Base-by-base conservation (phyloP, 1,140 invertebrate genomes). In the Papilio glaucus region DNA sequence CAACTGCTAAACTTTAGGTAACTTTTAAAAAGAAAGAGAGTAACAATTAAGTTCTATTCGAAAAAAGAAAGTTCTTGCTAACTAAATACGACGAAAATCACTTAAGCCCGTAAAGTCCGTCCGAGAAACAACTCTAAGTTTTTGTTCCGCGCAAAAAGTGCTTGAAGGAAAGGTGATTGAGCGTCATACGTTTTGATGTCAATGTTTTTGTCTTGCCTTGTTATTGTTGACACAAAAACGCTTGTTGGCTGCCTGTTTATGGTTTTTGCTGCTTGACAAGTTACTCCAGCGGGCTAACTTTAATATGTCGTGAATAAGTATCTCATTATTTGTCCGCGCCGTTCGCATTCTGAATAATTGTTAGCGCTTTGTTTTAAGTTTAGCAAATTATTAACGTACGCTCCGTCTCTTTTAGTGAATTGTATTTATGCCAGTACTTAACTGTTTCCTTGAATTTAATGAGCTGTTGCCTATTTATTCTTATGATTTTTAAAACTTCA, bases 181-280 rank as follows among this genome's bases (percentile, higher is more conserved):
- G 84, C 86, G 83, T 85, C 82, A 86, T 85, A 87, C 83, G 85
- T 87, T 85, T 86, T 83, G 84, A 86, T 84, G 84, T 74, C 76
- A 73, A 73, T 67, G 83, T 89, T 88, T 89, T 88, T 88, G 81
- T 73, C 41, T 53, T 53, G 78, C 65, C 77, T 75, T 80, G 81
- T 84, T 81, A 82, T 83, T 82, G 81, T 78, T 62, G 70, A 49
- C 71, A 75, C 82, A 86, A 86, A 85, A 87, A 87, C 83, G 57
- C 53, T 72, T 78, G 77, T 85, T 86, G 80, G 83, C 85, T 77
- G 74, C 76, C 77, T 81, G 85, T 85, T 81, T 70, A 24, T 72
- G 21, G 82, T 89, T 89, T 89, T 89, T 89, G 86, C 83, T 42
- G 49, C 71, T 77, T 85, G 86, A 89, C 87, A 88, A 89, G 85